Evolutionary conservation across 2,888 invertebrate species (phyloP), one percentile per base, ranked within the genome.

Genomic region (Drosophila phalerata): DNA sequence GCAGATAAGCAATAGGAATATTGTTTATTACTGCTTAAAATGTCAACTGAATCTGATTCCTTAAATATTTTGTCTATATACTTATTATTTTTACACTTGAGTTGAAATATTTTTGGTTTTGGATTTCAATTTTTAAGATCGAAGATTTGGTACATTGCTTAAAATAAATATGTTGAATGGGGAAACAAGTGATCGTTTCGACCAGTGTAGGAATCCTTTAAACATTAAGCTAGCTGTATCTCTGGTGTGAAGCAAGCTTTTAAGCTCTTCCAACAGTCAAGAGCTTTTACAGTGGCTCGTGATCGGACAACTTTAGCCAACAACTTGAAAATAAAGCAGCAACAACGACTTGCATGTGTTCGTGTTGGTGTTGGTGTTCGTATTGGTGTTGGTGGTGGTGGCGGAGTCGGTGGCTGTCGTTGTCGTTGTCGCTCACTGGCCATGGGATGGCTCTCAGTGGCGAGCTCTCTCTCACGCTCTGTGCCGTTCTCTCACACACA

Each of bases 391-490:
- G 38, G 34, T 73, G 48, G 49, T 79, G 62, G 38, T 37, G 30
- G 30, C n/a, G 30, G 42, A 15, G 19, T 22, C n/a, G 15, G 37
- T 40, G 28, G 28, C 5, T 19, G 8, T 30, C 30, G 30, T 28
- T 28, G 28, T 28, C 28, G 53, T n/a, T 40, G 65, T 42, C 67
- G 56, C 61, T 67, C 47, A 19, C 74, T 78, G 52, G 49, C 69
- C 79, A 51, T 79, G 79, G 60, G 15, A 40, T 51, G 45, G 34
- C 62, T 73, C 77, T 66, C 73, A 48, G 38, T 58, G 17, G 30
- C 38, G 10, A 5, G 40, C 57, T 40, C 72, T 63, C 61, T 58
- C 66, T 15, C 47, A 34, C 30, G 25, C 52, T 49, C 52, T 55
- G 38, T 22, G 52, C 6, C 43, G 17, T 17, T 42, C 51, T 32